Percentiles rank a stretch among this genome's conserved stretches.
Conservation (phyloP, 2,797 vertebrate genomes). For the Falco peregrinus region DNA sequence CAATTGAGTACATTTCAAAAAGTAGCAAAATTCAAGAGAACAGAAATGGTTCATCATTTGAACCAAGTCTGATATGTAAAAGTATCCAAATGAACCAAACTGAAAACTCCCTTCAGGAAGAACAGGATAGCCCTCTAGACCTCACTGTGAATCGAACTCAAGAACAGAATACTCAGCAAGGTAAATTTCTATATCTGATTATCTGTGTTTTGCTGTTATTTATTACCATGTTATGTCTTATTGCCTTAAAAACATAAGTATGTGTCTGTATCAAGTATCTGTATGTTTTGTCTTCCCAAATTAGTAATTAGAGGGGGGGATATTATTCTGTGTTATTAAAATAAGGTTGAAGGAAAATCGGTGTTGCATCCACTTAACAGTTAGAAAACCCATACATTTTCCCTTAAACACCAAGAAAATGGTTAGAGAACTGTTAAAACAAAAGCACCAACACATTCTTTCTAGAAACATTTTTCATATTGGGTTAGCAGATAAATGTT, state of each 20-base stretch:
- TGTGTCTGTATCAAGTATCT: not conserved
- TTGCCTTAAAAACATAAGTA: not conserved
- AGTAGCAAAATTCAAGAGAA: constrained; percentile 89
- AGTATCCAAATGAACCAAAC: constrained; percentile 82
- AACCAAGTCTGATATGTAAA: constrained; percentile 82
- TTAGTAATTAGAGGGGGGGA: not conserved
- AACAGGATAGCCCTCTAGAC: constrained; percentile 93
- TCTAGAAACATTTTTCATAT: not conserved
- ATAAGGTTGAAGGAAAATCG: not conserved
- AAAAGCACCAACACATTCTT: not conserved
- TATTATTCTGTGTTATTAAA: not conserved
- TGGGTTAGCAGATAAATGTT: not conserved
- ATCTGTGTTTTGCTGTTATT: not conserved
- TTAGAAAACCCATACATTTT: not conserved
- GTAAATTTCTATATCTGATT: constrained; percentile 70
- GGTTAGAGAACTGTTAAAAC: not conserved
- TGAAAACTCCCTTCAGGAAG: constrained; percentile 82
- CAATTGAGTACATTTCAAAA: constrained; percentile 97
- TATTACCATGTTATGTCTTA: not conserved
- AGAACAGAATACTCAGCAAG: constrained; percentile 85
- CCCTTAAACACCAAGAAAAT: not conserved
- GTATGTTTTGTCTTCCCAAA: not conserved
- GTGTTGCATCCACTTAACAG: not conserved
- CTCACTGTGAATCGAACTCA: constrained; percentile 91
- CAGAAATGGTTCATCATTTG: constrained; percentile 83